These are phyloP conservation scores for Drosophila quinaria DNA, from an alignment of 2,888 invertebrate species.

Conservation along the genomic window DNA sequence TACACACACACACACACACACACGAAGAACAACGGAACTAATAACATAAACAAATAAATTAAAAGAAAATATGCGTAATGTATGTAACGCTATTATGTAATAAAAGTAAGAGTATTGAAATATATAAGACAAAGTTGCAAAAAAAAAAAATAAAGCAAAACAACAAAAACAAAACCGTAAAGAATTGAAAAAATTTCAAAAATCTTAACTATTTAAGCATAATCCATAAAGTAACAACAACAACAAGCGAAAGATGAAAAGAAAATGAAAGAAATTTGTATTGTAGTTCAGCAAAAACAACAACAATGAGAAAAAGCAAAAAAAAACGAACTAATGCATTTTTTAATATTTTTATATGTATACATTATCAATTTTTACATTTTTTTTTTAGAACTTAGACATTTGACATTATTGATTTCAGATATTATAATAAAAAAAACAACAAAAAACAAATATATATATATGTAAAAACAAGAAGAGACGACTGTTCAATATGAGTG, in stretches of 20 bases:
- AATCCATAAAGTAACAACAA: constrained; percentile 63
- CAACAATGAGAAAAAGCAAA: constrained; percentile 37
- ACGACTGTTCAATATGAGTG: background rate
- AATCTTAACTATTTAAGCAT: constrained; percentile 51
- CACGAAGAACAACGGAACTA: constrained; percentile 38
- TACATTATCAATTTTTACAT: constrained; percentile 85
- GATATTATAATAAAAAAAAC: constrained; percentile 82
- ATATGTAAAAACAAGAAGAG: constrained; percentile 15
- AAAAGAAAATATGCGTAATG: constrained; percentile 40
- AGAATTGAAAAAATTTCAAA: constrained; percentile 21
- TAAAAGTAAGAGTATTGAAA: constrained; percentile 72
- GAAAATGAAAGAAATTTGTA: constrained; percentile 69
- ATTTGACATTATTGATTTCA: constrained; percentile 85
- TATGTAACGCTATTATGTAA: constrained; percentile 65
- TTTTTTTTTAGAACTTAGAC: constrained; percentile 83
- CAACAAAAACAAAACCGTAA: constrained; percentile 21
- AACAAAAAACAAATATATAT: constrained; percentile 20
- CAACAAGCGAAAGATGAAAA: constrained; percentile 40
- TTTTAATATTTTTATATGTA: constrained; percentile 85
- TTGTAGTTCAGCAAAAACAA: constrained; percentile 77
- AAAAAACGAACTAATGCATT: constrained; percentile 83
- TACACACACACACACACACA: constrained; percentile 14
- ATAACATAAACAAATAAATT: constrained; percentile 28
- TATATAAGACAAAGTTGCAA: constrained; percentile 62
- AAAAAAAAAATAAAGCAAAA: constrained; percentile 32